Evolutionary conservation across 2,888 invertebrate species (phyloP), one percentile per base, ranked within the genome.

Genomic region (Nysson spinosus): DNA sequence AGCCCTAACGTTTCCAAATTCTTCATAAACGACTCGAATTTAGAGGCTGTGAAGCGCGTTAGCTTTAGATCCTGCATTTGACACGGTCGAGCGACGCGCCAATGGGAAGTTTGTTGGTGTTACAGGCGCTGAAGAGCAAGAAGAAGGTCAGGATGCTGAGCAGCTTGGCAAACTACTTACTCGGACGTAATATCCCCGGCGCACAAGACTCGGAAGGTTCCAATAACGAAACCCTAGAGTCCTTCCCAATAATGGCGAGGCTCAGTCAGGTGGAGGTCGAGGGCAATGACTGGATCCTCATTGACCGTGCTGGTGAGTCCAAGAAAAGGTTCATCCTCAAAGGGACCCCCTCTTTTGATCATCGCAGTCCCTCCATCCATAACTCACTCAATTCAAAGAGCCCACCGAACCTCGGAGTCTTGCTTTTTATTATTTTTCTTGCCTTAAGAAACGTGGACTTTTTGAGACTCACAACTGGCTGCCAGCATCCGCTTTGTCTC

Each of bases 261-360:
- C 76, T 84, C 35, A 76, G 78, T 47, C 84, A 84, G 68, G 77
- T 84, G 69, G 81, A 82, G 72, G 83, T 83, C 65, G 84, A 84
- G 76, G 81, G 83, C 69, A 82, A 84, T 42, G 84, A 84, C 61
- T 84, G 84, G 84, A 82, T 84, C 79, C 84, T 84, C 79, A 82
- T 84, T 77, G 84, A 84, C 72, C 81, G 75, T 57, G 70, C 79
- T 76, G 81, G 84, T 83, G 71, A 50, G 55, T 61, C n/a, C 44
- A 7, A 2, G 6, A 7, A 14, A 11, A 40, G 17, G 22, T 9
- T 12, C 6, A 14, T 5, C n/a, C n/a, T n/a, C n/a, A 7, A 16
- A 26, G n/a, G 24, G 34, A 12, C 19, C 1, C 11, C 43, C 43
- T 42, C 26, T 30, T 19, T n/a, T n/a, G n/a, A n/a, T n/a, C n/a